Conservation (phyloP, 2,113 vertebrate species). For the Jacana jacana region DNA sequence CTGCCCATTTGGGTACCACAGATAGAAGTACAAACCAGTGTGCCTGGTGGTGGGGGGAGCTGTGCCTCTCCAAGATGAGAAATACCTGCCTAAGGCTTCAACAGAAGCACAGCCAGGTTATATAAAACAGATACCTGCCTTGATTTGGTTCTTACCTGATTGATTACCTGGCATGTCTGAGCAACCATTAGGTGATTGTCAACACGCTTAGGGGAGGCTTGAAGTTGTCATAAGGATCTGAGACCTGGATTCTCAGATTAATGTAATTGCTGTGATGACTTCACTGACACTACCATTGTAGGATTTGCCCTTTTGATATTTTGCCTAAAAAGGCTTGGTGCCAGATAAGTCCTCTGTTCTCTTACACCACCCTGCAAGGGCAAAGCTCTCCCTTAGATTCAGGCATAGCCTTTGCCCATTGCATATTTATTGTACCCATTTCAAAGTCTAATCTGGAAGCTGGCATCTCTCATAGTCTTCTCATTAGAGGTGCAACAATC, state of each 20-base stretch:
- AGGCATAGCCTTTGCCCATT: background rate
- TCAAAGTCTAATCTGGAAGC: background rate
- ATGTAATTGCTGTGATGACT: background rate
- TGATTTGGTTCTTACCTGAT: background rate
- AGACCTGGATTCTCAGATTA: background rate
- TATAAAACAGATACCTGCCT: background rate
- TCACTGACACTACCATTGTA: background rate
- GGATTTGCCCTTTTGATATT: background rate
- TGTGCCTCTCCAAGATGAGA: background rate
- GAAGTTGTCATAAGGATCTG: background rate
- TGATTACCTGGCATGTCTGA: background rate
- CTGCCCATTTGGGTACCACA: background rate
- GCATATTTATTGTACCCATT: background rate
- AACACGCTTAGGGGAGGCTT: background rate
- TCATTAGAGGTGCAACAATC: background rate
- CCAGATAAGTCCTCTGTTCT: background rate
- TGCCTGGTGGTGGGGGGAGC: background rate
- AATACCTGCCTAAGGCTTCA: background rate
- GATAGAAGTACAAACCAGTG: background rate
- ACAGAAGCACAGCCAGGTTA: background rate
- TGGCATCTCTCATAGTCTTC: background rate
- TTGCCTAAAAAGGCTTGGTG: background rate
- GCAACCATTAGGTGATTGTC: background rate
- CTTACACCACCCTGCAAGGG: background rate
- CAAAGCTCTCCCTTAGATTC: background rate